Percentiles rank a stretch among this genome's conserved stretches.
phyloP scores from a whole-genome alignment of 2,888 invertebrate genomes.

The Melikaiella ostensackeni region DNA sequence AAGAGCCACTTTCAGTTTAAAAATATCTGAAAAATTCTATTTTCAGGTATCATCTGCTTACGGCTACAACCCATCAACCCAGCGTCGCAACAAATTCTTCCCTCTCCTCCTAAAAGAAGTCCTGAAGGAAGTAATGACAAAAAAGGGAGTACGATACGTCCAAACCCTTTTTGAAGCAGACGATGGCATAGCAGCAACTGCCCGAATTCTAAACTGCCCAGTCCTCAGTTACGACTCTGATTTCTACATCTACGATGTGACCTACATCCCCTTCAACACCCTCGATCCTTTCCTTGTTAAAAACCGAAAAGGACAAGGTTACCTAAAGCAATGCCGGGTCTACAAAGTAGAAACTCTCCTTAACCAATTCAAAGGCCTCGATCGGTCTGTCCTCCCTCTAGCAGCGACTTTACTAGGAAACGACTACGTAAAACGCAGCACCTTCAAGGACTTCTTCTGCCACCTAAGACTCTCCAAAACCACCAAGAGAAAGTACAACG shows the following conservation, averaged over 20 bases:
- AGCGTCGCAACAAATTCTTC: constrained; percentile 81
- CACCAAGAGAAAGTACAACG: constrained; percentile 77
- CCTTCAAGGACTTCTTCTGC: constrained; percentile 85
- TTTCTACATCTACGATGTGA: constrained; percentile 92
- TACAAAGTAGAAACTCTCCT: constrained; percentile 86
- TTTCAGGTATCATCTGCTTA: constrained; percentile 10
- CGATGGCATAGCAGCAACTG: constrained; percentile 89
- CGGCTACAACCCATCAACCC: constrained; percentile 79
- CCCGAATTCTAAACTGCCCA: constrained; percentile 88
- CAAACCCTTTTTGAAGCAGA: constrained; percentile 94
- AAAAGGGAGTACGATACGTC: constrained; percentile 83
- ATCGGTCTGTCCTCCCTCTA: constrained; percentile 85
- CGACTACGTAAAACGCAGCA: constrained; percentile 87
- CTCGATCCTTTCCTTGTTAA: constrained; percentile 78
- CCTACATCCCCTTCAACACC: constrained; percentile 88
- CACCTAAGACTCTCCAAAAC: constrained; percentile 80
- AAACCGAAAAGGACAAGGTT: constrained; percentile 61
- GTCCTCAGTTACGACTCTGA: constrained; percentile 96
- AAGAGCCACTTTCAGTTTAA: no score
- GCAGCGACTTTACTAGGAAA: constrained; percentile 92
- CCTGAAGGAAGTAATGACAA: constrained; percentile 84
- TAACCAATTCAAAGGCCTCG: constrained; percentile 82
- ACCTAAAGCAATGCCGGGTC: constrained; percentile 83
- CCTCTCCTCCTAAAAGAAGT: constrained; percentile 87
- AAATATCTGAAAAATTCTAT: neutral